A percentile compares a stretch with the other conserved stretches of the same genome.
Conservation (phyloP, 1,140 invertebrate genomes). For the Ctenoplectra terminalis region DNA sequence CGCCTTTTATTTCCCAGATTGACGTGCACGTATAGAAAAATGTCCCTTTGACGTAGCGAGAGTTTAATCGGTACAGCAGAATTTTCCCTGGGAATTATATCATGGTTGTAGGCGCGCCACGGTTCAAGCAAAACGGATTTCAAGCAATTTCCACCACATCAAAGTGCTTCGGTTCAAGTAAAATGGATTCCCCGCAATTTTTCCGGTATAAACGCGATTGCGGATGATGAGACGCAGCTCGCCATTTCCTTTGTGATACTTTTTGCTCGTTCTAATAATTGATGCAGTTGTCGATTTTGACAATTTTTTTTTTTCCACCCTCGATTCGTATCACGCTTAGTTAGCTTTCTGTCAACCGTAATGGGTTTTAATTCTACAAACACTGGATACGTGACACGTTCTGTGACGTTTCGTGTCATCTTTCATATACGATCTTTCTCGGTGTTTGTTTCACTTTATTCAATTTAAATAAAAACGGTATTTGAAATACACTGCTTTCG, state of each 20-base stretch:
- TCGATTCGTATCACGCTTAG: neutral
- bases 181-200: conserved; percentile 47
- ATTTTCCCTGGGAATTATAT: conserved; percentile 42
- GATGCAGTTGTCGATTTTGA: neutral
- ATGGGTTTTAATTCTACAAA: neutral
- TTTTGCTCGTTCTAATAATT: conserved; percentile 23
- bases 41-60: conserved; percentile 36
- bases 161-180: conserved; percentile 49
- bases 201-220: conserved; percentile 47
- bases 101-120: conserved; percentile 14
- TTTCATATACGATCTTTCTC: neutral
- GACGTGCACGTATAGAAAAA: conserved; percentile 13
- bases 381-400: too few species aligned
- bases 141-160: conserved; percentile 52
- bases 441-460: too few species aligned
- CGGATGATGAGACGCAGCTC: conserved; percentile 19
- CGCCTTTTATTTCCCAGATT: neutral
- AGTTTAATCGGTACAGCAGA: conserved; percentile 46
- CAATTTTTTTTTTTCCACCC: neutral
- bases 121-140: conserved; percentile 52
- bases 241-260: conserved; percentile 42
- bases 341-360: conserved; percentile 2
- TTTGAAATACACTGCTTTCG: too few species aligned
- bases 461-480: too few species aligned
- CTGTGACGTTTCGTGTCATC: neutral